Conservation (phyloP, 2,888 invertebrate species). For the Drosophila anomelani region DNA sequence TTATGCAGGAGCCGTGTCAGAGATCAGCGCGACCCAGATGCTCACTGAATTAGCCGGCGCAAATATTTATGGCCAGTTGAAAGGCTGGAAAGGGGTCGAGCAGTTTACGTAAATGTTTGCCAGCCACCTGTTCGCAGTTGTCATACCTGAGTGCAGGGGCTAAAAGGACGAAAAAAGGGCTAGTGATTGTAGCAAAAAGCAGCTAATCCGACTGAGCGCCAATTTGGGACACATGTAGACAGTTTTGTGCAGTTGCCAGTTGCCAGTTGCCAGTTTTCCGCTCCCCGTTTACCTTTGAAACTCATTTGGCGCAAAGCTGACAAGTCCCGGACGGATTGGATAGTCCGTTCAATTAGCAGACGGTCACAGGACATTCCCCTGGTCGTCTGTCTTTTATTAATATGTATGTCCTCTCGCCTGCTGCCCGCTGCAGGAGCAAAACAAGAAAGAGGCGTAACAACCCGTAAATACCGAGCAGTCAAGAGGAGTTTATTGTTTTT, state of each 20-base stretch:
- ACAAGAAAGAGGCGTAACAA: constrained; percentile 4
- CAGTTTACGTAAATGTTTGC: constrained; percentile 62
- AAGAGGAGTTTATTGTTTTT: background rate
- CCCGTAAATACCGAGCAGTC: background rate
- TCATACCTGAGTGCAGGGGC: constrained; percentile 39
- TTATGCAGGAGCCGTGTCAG: constrained; percentile 60
- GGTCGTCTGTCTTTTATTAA: constrained; percentile 53
- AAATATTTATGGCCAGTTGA: constrained; percentile 51
- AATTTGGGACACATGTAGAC: constrained; percentile 65
- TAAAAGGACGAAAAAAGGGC: constrained; percentile 32
- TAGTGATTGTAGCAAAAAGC: constrained; percentile 47
- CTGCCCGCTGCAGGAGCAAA: constrained; percentile 8
- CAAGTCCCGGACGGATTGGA: constrained; percentile 37
- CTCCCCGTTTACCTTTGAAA: constrained; percentile 46
- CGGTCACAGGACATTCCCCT: constrained; percentile 43
- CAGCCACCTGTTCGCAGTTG: constrained; percentile 67
- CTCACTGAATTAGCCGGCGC: constrained; percentile 54
- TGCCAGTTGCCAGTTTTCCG: constrained; percentile 18
- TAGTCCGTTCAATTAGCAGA: constrained; percentile 61
- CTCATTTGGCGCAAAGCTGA: constrained; percentile 51
- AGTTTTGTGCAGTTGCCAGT: constrained; percentile 38
- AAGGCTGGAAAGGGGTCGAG: constrained; percentile 25
- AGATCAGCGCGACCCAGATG: constrained; percentile 63
- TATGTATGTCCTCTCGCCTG: constrained; percentile 53
- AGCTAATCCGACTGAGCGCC: constrained; percentile 69